These are phyloP conservation scores for Macropodus opercularis DNA, from an alignment of 2,797 vertebrate genomes.

Conservation along the genomic window DNA sequence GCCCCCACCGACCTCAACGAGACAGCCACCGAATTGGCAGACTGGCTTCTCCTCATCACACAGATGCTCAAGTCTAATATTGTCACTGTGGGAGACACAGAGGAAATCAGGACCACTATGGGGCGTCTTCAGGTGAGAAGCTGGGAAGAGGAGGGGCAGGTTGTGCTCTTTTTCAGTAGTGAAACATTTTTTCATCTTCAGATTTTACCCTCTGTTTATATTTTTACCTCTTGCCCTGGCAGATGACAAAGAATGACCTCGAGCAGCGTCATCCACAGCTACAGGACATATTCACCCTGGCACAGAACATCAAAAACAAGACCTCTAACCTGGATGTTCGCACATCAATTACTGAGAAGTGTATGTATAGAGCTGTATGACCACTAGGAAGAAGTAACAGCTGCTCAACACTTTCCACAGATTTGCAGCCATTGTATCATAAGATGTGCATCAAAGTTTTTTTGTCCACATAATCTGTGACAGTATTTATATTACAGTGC, in stretches of 20 bases:
- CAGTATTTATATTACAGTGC: neutral
- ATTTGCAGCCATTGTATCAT: too few species aligned
- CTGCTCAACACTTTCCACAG: neutral
- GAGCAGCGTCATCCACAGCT: constrained; percentile 93
- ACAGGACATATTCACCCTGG: constrained; percentile 93
- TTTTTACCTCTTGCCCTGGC: constrained; percentile 8
- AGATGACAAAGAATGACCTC: constrained; percentile 94
- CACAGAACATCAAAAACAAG: constrained; percentile 98
- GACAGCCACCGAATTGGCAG: constrained; percentile 91
- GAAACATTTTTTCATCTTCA: neutral
- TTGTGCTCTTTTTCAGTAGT: neutral
- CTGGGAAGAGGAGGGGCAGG: neutral
- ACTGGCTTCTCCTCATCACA: constrained; percentile 94
- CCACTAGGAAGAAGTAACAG: neutral
- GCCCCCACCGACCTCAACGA: constrained; percentile 90
- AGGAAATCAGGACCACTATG: constrained; percentile 93
- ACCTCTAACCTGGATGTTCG: constrained; percentile 93
- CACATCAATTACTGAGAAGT: constrained; percentile 93
- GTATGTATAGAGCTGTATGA: constrained; percentile 70
- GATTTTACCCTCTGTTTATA: too few species aligned
- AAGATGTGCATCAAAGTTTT: too few species aligned
- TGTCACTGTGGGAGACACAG: constrained; percentile 94
- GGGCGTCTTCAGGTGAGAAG: constrained; percentile 89
- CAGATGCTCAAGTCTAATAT: constrained; percentile 99
- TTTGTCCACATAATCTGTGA: neutral